These are phyloP conservation scores for Strigops habroptila DNA, from an alignment of 2,113 vertebrate species.

Conservation along the genomic window DNA sequence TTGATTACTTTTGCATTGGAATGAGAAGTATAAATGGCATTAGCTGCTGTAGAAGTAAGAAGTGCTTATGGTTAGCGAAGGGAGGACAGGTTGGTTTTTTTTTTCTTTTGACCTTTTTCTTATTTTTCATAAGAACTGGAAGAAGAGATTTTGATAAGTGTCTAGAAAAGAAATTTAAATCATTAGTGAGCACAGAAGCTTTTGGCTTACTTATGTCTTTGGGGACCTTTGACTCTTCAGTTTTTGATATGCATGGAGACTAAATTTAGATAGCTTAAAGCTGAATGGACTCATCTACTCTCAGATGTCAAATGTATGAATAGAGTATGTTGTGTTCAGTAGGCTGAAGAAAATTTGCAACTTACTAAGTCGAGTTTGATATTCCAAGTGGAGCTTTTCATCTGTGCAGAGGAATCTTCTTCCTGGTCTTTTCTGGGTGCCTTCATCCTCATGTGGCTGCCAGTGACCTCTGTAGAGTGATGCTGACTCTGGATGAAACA, in stretches of 20 bases:
- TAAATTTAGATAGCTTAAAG: background rate
- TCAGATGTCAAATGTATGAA: background rate
- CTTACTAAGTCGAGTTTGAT: fast-evolving
- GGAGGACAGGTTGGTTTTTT: background rate
- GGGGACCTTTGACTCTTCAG: background rate
- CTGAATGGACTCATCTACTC: background rate
- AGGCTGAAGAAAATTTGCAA: background rate
- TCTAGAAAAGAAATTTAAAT: background rate
- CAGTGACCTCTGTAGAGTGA: background rate
- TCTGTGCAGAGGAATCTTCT: background rate
- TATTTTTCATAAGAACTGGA: background rate
- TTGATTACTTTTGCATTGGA: background rate
- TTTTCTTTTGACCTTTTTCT: background rate
- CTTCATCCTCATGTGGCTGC: background rate
- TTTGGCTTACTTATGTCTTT: background rate
- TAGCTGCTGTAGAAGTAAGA: background rate
- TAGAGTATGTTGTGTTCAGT: background rate
- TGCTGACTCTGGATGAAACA: background rate
- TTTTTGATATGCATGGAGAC: background rate
- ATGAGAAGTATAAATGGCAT: background rate
- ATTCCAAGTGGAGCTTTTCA: background rate
- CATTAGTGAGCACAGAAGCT: background rate
- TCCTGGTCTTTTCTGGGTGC: background rate
- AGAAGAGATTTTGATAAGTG: background rate
- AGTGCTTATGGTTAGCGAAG: background rate